Evolutionary conservation across 1,140 invertebrate genomes (phyloP).

Genomic region (Aphaenogaster ashmeadi): DNA sequence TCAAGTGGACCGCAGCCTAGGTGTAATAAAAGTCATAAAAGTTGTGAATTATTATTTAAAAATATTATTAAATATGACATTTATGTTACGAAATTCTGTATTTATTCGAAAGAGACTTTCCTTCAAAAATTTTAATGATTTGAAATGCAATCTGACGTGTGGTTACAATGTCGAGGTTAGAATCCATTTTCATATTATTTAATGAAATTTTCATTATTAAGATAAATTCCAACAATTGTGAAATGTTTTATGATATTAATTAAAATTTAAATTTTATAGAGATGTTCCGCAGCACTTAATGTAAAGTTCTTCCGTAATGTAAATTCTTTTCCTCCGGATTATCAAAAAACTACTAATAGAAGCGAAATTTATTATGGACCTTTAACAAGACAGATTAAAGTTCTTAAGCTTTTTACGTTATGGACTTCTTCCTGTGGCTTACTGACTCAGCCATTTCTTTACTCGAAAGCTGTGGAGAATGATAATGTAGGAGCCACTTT

Average conservation of each 20-base stretch:
- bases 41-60: neutral
- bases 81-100: constrained; percentile 50
- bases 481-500: constrained; percentile 88
- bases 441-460: constrained; percentile 91
- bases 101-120: constrained; percentile 31
- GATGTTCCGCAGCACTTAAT: neutral
- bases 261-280: constrained; percentile 39
- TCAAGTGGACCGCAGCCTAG: too few species aligned
- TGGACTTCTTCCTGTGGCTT: constrained; percentile 91
- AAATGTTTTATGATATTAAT: constrained; percentile 6
- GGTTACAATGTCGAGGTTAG: constrained; percentile 72
- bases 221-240: neutral
- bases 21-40: too few species aligned
- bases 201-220: neutral
- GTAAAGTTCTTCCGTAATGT: neutral
- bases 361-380: constrained; percentile 89
- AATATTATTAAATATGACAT: constrained; percentile 60
- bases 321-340: constrained; percentile 1
- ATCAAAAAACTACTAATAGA: neutral
- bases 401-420: constrained; percentile 94
- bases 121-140: constrained; percentile 44
- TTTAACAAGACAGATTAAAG: constrained; percentile 90
- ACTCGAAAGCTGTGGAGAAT: constrained; percentile 88
- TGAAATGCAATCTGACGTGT: constrained; percentile 20
- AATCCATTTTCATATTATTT: constrained; percentile 4